Evolutionary conservation across 2,113 vertebrate species (phyloP), one percentile per base, ranked within the genome.

Genomic region (Sylvietta virens): DNA sequence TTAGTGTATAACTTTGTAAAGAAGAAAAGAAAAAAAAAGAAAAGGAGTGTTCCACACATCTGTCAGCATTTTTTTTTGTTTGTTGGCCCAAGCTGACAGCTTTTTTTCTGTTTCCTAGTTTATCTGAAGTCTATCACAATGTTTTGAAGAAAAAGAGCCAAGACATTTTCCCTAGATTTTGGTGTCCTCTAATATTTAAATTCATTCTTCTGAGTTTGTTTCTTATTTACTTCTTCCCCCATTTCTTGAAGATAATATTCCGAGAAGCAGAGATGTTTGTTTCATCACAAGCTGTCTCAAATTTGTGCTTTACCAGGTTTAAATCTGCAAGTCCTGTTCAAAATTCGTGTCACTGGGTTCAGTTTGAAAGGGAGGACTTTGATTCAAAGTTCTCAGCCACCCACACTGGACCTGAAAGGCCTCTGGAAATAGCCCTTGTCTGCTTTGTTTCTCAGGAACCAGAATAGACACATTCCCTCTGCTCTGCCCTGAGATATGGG

Each of bases 401-500:
- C 88, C 94, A 97, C 88, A 94, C n/a, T 70, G 56, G 60, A 79
- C 65, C 78, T 94, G 69, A 95, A 93, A 95, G 90, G 92, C 91
- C 85, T 92, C 58, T 78, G 88, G 95, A 97, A 97, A 97, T 93
- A 97, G 65, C 92, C 91, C 76, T 86, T 15, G 70, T 94, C 87
- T 70, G 79, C 84, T 82, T 87, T 93, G 88, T 95, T 96, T 92
- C 94, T 96, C 96, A 91, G 93, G 86, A 95, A 88, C 93, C 74
- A 79, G 95, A 96, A 91, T 60, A 94, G 93, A 96, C 95, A 91
- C 48, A 56, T 76, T 90, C 96, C 95, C 96, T 95, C 96, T 69
- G 61, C 83, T 95, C 95, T 70, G 72, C 73, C 81, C 57, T 81
- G 91, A 95, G 96, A 96, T 89, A 91, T 87, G 76, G 62, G 47